Percentiles rank a stretch among this genome's conserved stretches.
phyloP scores from a whole-genome alignment of 1,140 invertebrate species.

The Lordiphosa collinella region DNA sequence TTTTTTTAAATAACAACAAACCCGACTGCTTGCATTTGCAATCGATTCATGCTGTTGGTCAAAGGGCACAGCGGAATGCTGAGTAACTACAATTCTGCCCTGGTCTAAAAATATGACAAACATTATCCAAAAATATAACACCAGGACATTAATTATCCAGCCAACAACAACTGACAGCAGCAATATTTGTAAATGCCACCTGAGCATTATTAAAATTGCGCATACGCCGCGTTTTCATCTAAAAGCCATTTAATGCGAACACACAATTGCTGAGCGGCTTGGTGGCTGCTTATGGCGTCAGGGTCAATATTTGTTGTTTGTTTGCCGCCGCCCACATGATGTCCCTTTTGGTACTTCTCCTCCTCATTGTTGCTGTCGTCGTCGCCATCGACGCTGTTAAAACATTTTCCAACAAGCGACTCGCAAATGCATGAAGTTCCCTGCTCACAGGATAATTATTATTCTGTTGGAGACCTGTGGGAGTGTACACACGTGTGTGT shows the following conservation, averaged over 20 bases:
- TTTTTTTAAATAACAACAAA: conserved; percentile 37
- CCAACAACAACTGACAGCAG: conserved; percentile 20
- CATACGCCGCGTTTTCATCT: conserved; percentile 48
- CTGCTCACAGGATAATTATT: conserved; percentile 49
- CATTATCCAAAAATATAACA: conserved; percentile 13
- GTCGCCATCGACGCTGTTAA: conserved; percentile 30
- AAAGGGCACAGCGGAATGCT: no score
- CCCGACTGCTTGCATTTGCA: conserved; percentile 7
- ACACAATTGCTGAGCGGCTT: conserved; percentile 31
- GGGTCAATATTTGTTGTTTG: conserved; percentile 67
- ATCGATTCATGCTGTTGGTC: conserved; percentile 35
- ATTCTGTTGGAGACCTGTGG: conserved; percentile 26
- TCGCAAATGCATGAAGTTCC: conserved; percentile 57
- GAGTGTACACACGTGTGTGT: background rate
- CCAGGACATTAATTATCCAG: conserved; percentile 49
- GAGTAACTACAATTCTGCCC: background rate
- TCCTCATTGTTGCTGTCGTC: background rate
- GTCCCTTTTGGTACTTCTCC: background rate
- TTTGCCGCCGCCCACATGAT: conserved; percentile 10
- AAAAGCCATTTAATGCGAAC: conserved; percentile 61
- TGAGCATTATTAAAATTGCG: conserved; percentile 53
- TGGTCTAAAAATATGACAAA: conserved; percentile 5
- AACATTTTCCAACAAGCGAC: conserved; percentile 59
- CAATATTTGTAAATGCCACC: conserved; percentile 39
- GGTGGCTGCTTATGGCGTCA: conserved; percentile 57